phyloP scores from a whole-genome alignment of 64 coral and sea anemone genomes.

The Stylophora pistillata region DNA sequence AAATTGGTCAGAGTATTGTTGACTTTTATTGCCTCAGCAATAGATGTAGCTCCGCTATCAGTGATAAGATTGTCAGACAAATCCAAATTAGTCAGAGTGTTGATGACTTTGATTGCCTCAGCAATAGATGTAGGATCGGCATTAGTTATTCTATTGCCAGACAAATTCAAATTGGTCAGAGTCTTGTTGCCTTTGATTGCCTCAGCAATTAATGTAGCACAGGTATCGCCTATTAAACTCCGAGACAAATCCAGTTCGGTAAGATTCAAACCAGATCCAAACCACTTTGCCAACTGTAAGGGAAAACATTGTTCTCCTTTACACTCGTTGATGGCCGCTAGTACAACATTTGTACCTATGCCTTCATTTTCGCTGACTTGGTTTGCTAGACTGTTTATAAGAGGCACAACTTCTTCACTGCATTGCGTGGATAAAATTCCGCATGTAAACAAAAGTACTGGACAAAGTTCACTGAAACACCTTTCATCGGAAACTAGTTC shows the following conservation, averaged over 20 bases:
- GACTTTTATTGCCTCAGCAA: too few species aligned
- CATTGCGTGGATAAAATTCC: background rate
- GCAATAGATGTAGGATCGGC: background rate
- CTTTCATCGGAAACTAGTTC: background rate
- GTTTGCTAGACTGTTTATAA: background rate
- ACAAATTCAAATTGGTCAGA: background rate
- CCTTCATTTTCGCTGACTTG: background rate
- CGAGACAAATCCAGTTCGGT: background rate
- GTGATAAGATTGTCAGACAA: too few species aligned
- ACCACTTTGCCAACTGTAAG: background rate
- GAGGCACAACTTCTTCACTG: background rate
- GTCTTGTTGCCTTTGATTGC: background rate
- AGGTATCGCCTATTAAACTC: background rate
- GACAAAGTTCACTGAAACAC: background rate
- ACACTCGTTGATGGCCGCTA: background rate
- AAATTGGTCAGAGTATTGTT: background rate
- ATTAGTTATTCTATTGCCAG: background rate
- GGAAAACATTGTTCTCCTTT: background rate
- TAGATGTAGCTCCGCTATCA: too few species aligned
- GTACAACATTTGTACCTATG: background rate
- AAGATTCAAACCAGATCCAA: too few species aligned
- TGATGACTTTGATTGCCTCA: too few species aligned
- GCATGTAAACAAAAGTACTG: slow-evolving; percentile 14
- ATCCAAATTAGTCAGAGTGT: too few species aligned
- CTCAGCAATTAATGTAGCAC: background rate